Conservation (phyloP, 2,797 vertebrate species). For the Netta rufina region DNA sequence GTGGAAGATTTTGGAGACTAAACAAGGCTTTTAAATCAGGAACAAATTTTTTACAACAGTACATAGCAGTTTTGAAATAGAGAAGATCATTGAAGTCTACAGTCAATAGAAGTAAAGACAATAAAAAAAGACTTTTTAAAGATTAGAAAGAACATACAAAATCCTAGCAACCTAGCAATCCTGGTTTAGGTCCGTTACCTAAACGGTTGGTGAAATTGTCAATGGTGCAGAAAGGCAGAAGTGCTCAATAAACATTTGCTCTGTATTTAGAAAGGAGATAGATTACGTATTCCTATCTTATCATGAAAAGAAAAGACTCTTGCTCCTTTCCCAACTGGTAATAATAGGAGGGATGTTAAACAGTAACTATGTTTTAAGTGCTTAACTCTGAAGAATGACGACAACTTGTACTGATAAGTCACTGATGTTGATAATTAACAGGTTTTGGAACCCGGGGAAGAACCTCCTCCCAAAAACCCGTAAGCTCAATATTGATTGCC, state of each 20-base stretch:
- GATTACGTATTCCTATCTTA: constrained; percentile 42
- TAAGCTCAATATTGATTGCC: background rate
- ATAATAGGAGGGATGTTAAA: constrained; percentile 43
- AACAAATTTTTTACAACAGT: background rate
- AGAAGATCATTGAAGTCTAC: background rate
- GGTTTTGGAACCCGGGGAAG: background rate
- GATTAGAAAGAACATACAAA: background rate
- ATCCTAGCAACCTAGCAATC: constrained; percentile 51
- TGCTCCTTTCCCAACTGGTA: background rate
- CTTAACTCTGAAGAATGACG: constrained; percentile 14
- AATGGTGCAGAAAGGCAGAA: constrained; percentile 51
- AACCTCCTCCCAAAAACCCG: background rate
- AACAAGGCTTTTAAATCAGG: background rate
- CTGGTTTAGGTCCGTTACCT: background rate
- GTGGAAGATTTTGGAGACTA: background rate
- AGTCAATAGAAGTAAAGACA: background rate
- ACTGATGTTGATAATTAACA: background rate
- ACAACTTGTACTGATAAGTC: background rate
- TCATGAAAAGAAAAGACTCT: constrained; percentile 31
- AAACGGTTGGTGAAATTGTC: background rate
- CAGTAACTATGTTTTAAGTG: constrained; percentile 42
- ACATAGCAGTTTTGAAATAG: background rate
- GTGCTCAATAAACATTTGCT: constrained; percentile 47
- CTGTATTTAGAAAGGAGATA: constrained; percentile 22
- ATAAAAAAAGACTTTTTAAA: constrained; percentile 22